Conservation (phyloP, 2,113 vertebrate species). For the Raja brachyura region DNA sequence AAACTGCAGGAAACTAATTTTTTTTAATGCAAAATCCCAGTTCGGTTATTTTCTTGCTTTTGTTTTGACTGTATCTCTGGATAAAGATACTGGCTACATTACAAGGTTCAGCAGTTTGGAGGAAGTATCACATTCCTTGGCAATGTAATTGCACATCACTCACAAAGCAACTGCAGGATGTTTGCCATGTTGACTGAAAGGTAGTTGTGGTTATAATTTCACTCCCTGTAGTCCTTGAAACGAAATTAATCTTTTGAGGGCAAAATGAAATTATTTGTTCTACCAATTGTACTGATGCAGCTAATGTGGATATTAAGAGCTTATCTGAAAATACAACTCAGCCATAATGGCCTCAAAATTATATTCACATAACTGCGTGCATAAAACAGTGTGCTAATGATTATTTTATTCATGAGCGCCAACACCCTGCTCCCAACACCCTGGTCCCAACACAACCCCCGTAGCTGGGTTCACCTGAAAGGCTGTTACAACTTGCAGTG, state of each 20-base stretch:
- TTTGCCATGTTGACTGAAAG: neutral
- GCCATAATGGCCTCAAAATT: too few relatives aligned
- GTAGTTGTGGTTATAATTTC: neutral
- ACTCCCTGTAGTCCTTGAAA: constrained; percentile 1
- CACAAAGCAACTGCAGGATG: neutral
- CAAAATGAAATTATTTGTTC: neutral
- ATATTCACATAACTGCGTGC: too few relatives aligned
- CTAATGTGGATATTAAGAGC: neutral
- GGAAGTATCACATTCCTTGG: constrained; percentile 19
- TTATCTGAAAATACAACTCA: neutral
- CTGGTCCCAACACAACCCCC: too few relatives aligned
- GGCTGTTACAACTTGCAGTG: too few relatives aligned
- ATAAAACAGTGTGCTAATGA: too few relatives aligned
- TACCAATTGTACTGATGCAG: neutral
- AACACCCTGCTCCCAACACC: too few relatives aligned
- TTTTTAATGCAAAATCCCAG: neutral
- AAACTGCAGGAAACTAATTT: neutral
- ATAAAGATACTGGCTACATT: neutral
- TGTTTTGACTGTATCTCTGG: neutral
- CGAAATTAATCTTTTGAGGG: constrained; percentile 1
- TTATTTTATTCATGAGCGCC: too few relatives aligned
- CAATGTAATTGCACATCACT: neutral
- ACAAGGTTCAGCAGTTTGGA: neutral
- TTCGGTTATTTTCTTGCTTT: neutral
- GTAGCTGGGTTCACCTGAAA: too few relatives aligned